Percentiles rank a stretch among this genome's conserved stretches.
Evolutionary conservation across 2,888 invertebrate genomes (phyloP).

Genomic region (Aspidiotus destructor): DNA sequence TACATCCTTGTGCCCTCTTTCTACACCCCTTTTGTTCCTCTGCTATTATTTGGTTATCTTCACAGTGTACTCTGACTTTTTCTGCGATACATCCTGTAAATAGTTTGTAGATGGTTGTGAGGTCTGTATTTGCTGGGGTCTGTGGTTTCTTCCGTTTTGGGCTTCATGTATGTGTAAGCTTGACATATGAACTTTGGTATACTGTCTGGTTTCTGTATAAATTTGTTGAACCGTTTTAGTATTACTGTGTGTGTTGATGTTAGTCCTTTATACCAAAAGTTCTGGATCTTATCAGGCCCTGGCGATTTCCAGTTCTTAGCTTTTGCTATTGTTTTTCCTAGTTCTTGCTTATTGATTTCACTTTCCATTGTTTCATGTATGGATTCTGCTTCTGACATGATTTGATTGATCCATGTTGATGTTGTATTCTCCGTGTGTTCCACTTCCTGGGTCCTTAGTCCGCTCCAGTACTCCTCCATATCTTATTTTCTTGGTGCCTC

Average conservation of each 20-base stretch:
- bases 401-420: background rate
- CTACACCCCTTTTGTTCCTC: slow-evolving; percentile 1
- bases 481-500: background rate
- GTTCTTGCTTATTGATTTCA: background rate
- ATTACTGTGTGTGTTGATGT: background rate
- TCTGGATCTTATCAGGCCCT: slow-evolving; percentile 28
- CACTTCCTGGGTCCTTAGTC: background rate
- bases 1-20: background rate
- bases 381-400: background rate
- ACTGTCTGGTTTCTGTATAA: background rate
- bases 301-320: slow-evolving; percentile 32
- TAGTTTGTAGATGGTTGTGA: background rate
- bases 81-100: background rate
- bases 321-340: background rate
- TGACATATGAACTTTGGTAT: slow-evolving; percentile 14
- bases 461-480: background rate
- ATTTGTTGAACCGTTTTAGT: background rate
- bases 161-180: slow-evolving; percentile 19
- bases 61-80: background rate
- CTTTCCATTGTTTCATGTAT: background rate
- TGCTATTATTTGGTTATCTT: background rate
- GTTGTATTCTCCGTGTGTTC: background rate
- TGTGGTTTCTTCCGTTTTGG: slow-evolving; percentile 9
- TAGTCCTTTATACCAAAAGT: slow-evolving; percentile 31
- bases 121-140: slow-evolving; percentile 31